These are phyloP conservation scores for Leuciscus idus DNA, from an alignment of 2,113 vertebrate genomes.

Conservation along the genomic window DNA sequence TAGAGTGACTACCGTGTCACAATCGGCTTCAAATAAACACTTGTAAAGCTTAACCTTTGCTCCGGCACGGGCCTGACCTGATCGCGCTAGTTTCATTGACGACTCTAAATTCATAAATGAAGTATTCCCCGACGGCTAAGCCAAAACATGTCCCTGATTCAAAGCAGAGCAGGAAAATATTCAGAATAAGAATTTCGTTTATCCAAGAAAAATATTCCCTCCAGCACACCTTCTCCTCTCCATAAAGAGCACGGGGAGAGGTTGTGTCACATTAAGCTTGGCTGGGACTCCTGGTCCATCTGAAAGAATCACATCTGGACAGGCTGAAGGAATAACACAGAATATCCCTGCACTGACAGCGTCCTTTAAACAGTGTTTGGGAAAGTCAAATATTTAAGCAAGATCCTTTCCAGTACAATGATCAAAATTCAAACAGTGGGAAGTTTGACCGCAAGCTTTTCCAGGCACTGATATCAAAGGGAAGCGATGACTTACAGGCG, in stretches of 20 bases:
- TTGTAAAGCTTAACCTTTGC: conserved; percentile 67
- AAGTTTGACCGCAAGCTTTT: conserved; percentile 62
- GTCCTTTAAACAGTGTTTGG: conserved; percentile 53
- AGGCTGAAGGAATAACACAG: conserved; percentile 47
- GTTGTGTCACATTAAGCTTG: conserved; percentile 43
- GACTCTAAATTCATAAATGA: conserved; percentile 62
- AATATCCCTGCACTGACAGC: conserved; percentile 43
- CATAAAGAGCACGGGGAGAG: conserved; percentile 26
- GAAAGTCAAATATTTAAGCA: conserved; percentile 56
- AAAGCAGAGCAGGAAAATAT: conserved; percentile 67
- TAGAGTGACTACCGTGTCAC: conserved; percentile 18
- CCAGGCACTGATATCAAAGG: conserved; percentile 63
- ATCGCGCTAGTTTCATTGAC: conserved; percentile 52
- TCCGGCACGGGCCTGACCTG: conserved; percentile 64
- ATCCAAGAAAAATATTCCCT: conserved; percentile 74
- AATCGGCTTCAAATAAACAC: conserved; percentile 67
- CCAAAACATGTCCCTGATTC: conserved; percentile 50
- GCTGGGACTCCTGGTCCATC: conserved; percentile 25
- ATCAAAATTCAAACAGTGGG: conserved; percentile 53
- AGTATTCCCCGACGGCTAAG: conserved; percentile 19
- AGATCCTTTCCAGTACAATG: conserved; percentile 55
- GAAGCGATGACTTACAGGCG: conserved; percentile 88
- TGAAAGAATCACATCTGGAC: conserved; percentile 50
- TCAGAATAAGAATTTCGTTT: conserved; percentile 64
- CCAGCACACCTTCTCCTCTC: conserved; percentile 68